Base-by-base conservation (phyloP, 2,113 vertebrate genomes). In the Chloropsis hardwickii region DNA sequence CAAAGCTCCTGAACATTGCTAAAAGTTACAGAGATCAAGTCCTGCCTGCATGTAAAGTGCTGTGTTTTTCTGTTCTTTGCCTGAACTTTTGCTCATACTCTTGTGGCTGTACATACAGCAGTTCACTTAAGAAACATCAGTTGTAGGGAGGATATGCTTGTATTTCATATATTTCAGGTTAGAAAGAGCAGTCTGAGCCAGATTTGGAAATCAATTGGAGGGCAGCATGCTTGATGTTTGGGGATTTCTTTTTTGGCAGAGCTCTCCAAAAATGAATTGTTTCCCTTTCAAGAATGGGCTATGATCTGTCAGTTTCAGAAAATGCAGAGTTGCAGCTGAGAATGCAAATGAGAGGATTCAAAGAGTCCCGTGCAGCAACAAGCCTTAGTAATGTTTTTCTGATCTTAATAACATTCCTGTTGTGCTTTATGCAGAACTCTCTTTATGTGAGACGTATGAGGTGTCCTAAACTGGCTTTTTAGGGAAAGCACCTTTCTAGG, bases 191-290 rank as follows among this genome's bases (percentile, higher is more conserved):
- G 51, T 47, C 72, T 93, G 92, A 96, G 64, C 54, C 91, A 92
- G 69, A 60, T 67, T n/a, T 86, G 42, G 47, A 81, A 94, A 92
- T 78, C 86, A 64, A 27, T 97, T 86, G 91, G 83, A 95, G 86
- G 94, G 88, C 92, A 94, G 86, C 72, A 51, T 70, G 72, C 64
- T 88, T 88, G 92, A 60, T 83, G 47, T 93, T 82, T 77, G 44
- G 82, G 82, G 76, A 92, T 70, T 93, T 80, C 62, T 12, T 82
- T 89, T 90, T 95, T 90, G 86, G 64, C 94, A 67, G 56, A 78
- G 35, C 56, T 93, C 81, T 78, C 47, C 0, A 71, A 93, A 92
- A 79, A 28, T 33, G 37, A 73, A 25, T 72, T 77, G 25, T 82
- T 91, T 80, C 28, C 14, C 39, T 70, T 96, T 65, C 54, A 77